A percentile compares a stretch with the other conserved stretches of the same genome.
Conservation (phyloP, 2,888 invertebrate species). For the Yponomeuta cagnagella region DNA sequence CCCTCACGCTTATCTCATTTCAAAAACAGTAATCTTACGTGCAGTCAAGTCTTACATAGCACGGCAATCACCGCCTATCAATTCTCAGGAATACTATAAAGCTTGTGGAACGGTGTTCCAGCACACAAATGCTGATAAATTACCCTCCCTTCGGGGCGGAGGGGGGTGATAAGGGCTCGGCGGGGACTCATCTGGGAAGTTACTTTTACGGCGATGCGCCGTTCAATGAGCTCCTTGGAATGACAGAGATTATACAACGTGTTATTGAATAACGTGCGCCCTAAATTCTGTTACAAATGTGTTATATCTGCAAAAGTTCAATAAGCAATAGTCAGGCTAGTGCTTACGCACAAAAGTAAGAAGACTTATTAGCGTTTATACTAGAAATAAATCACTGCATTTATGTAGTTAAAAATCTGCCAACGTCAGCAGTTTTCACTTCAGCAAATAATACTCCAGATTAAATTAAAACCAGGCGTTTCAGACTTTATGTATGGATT, state of each 20-base stretch:
- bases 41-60: neutral
- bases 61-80: neutral
- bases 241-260: neutral
- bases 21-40: neutral
- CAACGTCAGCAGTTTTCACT: too few relatives aligned
- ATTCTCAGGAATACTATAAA: neutral
- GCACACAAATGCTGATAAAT: slow-evolving; percentile 1
- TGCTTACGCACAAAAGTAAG: too few relatives aligned
- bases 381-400: too few relatives aligned
- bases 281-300: too few relatives aligned
- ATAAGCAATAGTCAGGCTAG: too few relatives aligned
- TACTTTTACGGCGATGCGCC: neutral
- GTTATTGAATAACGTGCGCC: too few relatives aligned
- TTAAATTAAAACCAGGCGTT: too few relatives aligned
- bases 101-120: neutral
- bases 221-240: neutral
- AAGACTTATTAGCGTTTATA: too few relatives aligned
- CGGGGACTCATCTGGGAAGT: neutral
- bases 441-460: too few relatives aligned
- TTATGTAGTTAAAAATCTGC: too few relatives aligned
- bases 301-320: too few relatives aligned
- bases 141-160: neutral
- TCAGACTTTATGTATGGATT: too few relatives aligned
- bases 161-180: neutral
- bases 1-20: neutral